phyloP scores from a whole-genome alignment of 92 coral and sea anemone genomes.

The Pocillopora meandrina region DNA sequence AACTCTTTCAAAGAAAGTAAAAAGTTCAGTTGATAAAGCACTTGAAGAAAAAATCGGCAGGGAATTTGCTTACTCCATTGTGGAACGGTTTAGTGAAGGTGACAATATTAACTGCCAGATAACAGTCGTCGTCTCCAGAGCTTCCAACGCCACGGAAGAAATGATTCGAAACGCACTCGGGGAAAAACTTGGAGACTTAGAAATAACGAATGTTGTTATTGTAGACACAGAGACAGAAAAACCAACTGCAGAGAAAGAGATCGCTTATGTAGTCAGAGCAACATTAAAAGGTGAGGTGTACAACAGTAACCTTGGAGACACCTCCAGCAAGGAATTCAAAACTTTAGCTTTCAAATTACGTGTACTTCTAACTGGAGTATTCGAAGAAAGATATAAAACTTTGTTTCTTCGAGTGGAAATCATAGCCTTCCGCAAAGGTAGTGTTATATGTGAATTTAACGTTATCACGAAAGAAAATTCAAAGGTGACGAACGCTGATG shows the following conservation, averaged over 20 bases:
- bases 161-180: not conserved
- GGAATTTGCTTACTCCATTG: not conserved
- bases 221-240: not conserved
- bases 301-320: conserved; percentile 23
- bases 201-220: not conserved
- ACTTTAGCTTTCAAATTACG: conserved; percentile 14
- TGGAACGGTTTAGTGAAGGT: conserved; percentile 11
- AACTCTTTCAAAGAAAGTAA: not conserved
- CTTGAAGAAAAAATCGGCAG: not conserved
- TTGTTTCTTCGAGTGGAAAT: conserved; percentile 20
- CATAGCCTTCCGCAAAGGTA: conserved; percentile 48
- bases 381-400: not conserved
- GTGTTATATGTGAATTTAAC: conserved; percentile 53
- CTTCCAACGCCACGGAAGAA: not conserved
- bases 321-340: conserved; percentile 19
- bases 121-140: not conserved
- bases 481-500: not conserved
- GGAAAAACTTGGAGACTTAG: not conserved
- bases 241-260: not conserved
- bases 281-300: conserved; percentile 15
- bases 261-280: conserved; percentile 17
- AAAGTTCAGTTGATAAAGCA: not conserved
- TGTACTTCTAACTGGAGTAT: not conserved
- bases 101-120: conserved; percentile 5
- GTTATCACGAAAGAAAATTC: conserved; percentile 30